Evolutionary conservation across 2,888 invertebrate species (phyloP), one percentile per base, ranked within the genome.

Genomic region (Drosophila macrospina): DNA sequence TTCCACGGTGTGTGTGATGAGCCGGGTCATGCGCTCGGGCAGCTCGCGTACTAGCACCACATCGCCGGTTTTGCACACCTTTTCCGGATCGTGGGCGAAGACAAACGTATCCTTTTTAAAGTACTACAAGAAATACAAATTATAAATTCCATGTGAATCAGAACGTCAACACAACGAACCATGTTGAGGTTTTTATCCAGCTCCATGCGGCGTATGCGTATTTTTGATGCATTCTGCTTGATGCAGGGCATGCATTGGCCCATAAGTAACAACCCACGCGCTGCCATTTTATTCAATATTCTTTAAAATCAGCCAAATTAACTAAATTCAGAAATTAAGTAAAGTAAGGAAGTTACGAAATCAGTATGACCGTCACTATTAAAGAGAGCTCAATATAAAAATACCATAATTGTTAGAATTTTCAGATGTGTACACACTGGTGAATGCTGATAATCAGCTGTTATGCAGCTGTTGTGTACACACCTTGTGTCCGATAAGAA

Each of bases 211-310:
- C 95, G 95, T 41, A 97, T 94, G 82, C 95, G 94, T 76, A 98
- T 95, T 94, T 96, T 97, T 0, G 96, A 94, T 24, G 96, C 96
- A 91, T 96, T 95, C 82, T 94, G 93, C 92, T 97, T 96, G 0
- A 95, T 91, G 66, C 95, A 95, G 6, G 97, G 97, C 50, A 97
- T 94, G 90, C 97, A 97, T 90, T 95, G 95, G 3, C 97, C 97
- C 69, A 97, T 90, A 24, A 97, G 88, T 80, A 96, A 90, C 62
- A 94, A 91, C 44, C 91, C 81, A 69, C 93, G 94, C 64, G 92
- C 92, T 1, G 94, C 93, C 91, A 91, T 91, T 39, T 56, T 51
- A 61, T 56, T 69, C 6, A 55, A 62, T 64, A 64, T 13, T 59
- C 7, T 34, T 56, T 8, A 44, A 45, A 62, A 69, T 20, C 51